Base-by-base conservation (phyloP, 2,888 invertebrate species). In the Drosophila paramelanica region DNA sequence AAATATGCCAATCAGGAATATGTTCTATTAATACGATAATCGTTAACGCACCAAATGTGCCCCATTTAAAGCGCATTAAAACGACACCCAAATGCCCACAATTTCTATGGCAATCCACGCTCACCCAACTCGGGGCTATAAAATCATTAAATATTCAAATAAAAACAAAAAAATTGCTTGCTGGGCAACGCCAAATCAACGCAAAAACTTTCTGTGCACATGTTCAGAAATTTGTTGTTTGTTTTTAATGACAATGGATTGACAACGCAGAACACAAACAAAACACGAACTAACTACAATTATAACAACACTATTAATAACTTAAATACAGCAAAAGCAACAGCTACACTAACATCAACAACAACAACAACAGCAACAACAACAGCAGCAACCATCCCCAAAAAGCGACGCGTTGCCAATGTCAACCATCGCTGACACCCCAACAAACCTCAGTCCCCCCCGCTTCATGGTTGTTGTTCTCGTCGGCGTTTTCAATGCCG, bases 211-310 rank as follows among this genome's bases (percentile, higher is more conserved):
- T 47, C 43, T 46, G 6, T 53, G 67, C 67, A 78, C 69, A 78
- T 78, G 78, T 77, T 67, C 33, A 38, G 38, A 36, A 73, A 65
- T 60, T 46, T 67, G n/a, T 60, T 85, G 87, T 84, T 84, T 88
- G 89, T 80, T 86, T 88, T 87, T 81, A 83, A 81, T 85, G 89
- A 88, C 89, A 88, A 81, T 77, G 71, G 74, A 87, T 86, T 84
- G 84, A 88, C 84, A 85, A 84, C 83, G 78, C 51, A 60, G 71
- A 80, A 80, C 67, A 67, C 70, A 75, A 83, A 62, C 61, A 36
- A 33, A 11, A 53, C 41, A 67, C 46, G 33, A 51, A 46, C 67
- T 39, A 42, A 45, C 62, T 50, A 74, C 62, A 59, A 56, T 68
- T 79, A 71, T 76, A 86, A 82, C 86, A 88, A 80, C 83, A 83